Percentiles rank a stretch among this genome's conserved stretches.
phyloP scores from a whole-genome alignment of 2,888 invertebrate genomes.

The Meliscaeva auricollis region DNA sequence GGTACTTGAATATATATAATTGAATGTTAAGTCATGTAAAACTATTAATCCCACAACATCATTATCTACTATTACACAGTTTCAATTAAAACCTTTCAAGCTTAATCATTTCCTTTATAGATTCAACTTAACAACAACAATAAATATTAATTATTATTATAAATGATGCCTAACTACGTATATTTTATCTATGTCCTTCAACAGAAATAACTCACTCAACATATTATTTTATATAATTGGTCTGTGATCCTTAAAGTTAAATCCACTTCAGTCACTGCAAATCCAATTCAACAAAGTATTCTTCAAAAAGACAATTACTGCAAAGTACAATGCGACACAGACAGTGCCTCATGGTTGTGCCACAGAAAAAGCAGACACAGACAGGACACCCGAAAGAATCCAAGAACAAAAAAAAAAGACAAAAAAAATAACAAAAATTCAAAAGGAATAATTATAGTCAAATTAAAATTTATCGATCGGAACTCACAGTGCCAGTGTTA shows the following conservation, averaged over 20 bases:
- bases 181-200: background rate
- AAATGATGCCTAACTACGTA: background rate
- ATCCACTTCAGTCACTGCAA: slow-evolving; percentile 29
- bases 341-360: slow-evolving; percentile 13
- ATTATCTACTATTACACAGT: background rate
- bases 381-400: slow-evolving; percentile 19
- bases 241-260: slow-evolving; percentile 17
- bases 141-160: too few relatives aligned
- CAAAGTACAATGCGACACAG: slow-evolving; percentile 45
- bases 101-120: too few relatives aligned
- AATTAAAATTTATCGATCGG: slow-evolving; percentile 56
- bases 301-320: slow-evolving; percentile 47
- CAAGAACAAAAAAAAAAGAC: background rate
- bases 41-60: background rate
- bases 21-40: background rate
- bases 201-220: background rate
- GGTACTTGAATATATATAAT: too few relatives aligned
- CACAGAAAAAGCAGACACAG: slow-evolving; percentile 15
- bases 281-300: slow-evolving; percentile 24
- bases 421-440: background rate
- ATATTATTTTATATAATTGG: slow-evolving; percentile 19
- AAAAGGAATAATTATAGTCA: slow-evolving; percentile 50
- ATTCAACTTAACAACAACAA: too few relatives aligned
- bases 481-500: slow-evolving; percentile 34
- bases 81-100: too few relatives aligned